Percentiles rank a stretch among this genome's conserved stretches.
Evolutionary conservation across 2,888 invertebrate genomes (phyloP).

Genomic region (Scrobipalpa atriplicella): DNA sequence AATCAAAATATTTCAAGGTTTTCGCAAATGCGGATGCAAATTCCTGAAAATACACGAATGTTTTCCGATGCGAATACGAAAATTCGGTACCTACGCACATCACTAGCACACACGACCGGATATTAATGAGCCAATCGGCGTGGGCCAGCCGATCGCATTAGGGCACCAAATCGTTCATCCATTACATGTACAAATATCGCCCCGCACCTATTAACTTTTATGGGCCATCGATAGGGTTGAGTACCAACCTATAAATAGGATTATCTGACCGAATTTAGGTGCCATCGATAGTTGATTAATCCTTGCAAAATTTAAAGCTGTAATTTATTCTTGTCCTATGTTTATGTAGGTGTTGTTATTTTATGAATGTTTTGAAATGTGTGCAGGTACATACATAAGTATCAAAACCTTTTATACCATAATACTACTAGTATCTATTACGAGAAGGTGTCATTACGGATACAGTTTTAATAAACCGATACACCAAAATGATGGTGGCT

Average conservation of each 20-base stretch:
- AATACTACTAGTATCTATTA: too few relatives aligned
- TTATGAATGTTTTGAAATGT: too few relatives aligned
- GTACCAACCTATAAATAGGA: slow-evolving; percentile 21
- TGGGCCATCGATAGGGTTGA: slow-evolving; percentile 29
- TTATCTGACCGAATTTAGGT: not conserved
- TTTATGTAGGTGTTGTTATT: too few relatives aligned
- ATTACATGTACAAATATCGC: slow-evolving; percentile 33
- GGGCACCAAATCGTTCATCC: slow-evolving; percentile 37
- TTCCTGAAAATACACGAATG: too few relatives aligned
- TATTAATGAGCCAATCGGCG: slow-evolving; percentile 40
- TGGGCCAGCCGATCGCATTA: slow-evolving; percentile 37
- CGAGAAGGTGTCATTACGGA: too few relatives aligned
- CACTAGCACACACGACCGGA: slow-evolving; percentile 36
- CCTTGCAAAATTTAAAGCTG: not conserved
- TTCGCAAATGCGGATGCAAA: not conserved
- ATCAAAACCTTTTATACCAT: too few relatives aligned
- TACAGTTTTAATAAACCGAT: slow-evolving; percentile 3
- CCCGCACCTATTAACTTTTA: slow-evolving; percentile 33
- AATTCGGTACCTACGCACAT: not conserved
- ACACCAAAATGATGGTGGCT: slow-evolving; percentile 3
- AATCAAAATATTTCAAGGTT: not conserved
- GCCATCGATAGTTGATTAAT: not conserved
- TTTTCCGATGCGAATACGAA: not conserved
- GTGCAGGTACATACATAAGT: too few relatives aligned
- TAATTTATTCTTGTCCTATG: too few relatives aligned